Conservation (phyloP, 2,113 vertebrate species). For the Oncorhynchus tshawytscha region DNA sequence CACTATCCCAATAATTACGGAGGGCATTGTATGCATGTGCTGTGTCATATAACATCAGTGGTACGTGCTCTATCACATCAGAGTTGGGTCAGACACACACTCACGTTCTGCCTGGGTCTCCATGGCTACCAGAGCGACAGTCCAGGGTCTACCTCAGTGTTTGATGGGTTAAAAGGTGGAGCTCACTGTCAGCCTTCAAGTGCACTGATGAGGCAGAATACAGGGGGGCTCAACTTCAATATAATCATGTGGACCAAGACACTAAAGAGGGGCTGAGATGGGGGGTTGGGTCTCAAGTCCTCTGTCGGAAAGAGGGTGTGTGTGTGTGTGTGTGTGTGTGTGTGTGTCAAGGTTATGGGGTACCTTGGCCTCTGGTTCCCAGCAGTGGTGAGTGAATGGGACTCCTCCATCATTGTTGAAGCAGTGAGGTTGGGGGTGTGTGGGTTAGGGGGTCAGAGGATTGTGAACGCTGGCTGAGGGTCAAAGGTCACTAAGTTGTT, state of each 20-base stretch:
- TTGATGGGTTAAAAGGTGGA: constrained; percentile 43
- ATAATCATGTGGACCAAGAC: constrained; percentile 22
- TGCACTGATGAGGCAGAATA: constrained; percentile 39
- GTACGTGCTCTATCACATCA: constrained; percentile 7
- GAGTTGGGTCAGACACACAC: background rate
- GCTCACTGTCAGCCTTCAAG: constrained; percentile 46
- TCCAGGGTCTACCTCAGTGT: constrained; percentile 18
- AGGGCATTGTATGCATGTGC: too few relatives aligned
- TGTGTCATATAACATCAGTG: constrained; percentile 5
- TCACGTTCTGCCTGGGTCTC: background rate
- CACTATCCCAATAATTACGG: background rate
- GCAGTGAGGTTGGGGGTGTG: constrained; percentile 49
- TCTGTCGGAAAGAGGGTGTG: background rate
- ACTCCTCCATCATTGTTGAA: constrained; percentile 79
- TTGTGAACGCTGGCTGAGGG: constrained; percentile 76
- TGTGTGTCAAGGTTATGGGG: constrained; percentile 51
- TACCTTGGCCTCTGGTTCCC: constrained; percentile 59
- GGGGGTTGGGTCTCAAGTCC: background rate
- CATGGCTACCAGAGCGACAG: background rate
- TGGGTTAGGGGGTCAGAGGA: constrained; percentile 50
- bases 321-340: constrained; percentile 39
- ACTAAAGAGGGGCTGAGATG: background rate
- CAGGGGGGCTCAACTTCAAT: constrained; percentile 19
- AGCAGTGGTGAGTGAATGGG: constrained; percentile 77
- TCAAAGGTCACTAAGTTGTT: constrained; percentile 83